Percentiles rank a stretch among this genome's conserved stretches.
These are phyloP conservation scores for Octopus sinensis DNA, from an alignment of 1,140 invertebrate genomes.

Conservation along the genomic window DNA sequence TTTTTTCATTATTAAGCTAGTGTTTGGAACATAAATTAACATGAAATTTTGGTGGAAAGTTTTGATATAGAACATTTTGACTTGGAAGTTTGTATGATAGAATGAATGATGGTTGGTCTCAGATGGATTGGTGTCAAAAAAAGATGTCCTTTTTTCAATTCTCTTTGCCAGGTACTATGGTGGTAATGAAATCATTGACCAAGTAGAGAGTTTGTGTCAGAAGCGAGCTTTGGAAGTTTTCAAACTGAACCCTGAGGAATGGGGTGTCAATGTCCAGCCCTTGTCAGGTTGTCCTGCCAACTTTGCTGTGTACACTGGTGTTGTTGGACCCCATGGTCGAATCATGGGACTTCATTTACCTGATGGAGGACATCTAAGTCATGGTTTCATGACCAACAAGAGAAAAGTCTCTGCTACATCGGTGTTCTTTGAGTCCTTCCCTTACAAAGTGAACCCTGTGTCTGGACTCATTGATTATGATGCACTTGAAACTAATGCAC, in stretches of 20 bases:
- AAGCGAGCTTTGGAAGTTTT: constrained; percentile 82
- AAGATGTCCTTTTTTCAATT: too few species aligned
- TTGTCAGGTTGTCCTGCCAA: constrained; percentile 97
- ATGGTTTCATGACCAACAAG: constrained; percentile 85
- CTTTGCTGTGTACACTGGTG: constrained; percentile 76
- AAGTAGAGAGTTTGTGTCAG: constrained; percentile 87
- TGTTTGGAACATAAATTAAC: too few species aligned
- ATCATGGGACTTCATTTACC: constrained; percentile 96
- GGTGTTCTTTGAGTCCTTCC: constrained; percentile 97
- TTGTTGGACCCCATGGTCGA: constrained; percentile 83
- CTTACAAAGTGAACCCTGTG: constrained; percentile 84
- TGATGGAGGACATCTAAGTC: constrained; percentile 91
- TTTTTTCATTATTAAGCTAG: too few species aligned
- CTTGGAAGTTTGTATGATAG: too few species aligned
- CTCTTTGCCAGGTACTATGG: constrained; percentile 78
- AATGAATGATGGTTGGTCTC: too few species aligned
- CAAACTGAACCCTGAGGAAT: constrained; percentile 76
- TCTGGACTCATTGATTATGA: constrained; percentile 96
- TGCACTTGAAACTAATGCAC: constrained; percentile 75
- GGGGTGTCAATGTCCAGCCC: constrained; percentile 98
- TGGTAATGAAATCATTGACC: constrained; percentile 94
- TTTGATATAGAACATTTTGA: too few species aligned
- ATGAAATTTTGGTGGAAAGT: too few species aligned
- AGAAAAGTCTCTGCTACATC: constrained; percentile 97
- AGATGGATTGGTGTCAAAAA: too few species aligned